Percentiles rank a stretch among this genome's conserved stretches.
Conservation (phyloP, 2,888 invertebrate species). For the Suillia variegata region DNA sequence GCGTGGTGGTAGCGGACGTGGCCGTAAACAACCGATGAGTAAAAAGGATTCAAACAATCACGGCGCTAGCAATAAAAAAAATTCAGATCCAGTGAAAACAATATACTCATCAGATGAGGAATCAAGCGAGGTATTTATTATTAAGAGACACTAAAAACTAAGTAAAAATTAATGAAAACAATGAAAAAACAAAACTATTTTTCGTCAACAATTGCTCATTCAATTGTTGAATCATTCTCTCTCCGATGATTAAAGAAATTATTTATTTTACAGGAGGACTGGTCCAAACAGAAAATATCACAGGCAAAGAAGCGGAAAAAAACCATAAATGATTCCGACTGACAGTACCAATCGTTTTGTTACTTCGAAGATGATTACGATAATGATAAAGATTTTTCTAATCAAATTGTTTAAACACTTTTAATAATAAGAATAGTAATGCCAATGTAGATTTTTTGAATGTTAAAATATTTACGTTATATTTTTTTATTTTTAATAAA, state of each 20-base stretch:
- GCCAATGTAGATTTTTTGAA: constrained; percentile 52
- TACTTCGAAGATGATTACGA: constrained; percentile 42
- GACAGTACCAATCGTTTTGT: constrained; percentile 64
- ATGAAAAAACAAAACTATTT: too few relatives aligned
- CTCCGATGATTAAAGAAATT: constrained; percentile 12
- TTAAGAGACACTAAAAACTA: background rate
- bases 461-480: constrained; percentile 56
- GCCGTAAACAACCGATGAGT: constrained; percentile 66
- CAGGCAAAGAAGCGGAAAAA: constrained; percentile 91
- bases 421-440: constrained; percentile 40
- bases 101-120: constrained; percentile 81
- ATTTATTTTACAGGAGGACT: constrained; percentile 75
- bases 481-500: constrained; percentile 56
- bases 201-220: too few relatives aligned
- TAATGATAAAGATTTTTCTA: constrained; percentile 44
- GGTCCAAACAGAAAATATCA: constrained; percentile 77
- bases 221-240: too few relatives aligned
- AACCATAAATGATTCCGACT: constrained; percentile 89
- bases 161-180: background rate
- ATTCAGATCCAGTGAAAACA: constrained; percentile 61
- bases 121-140: constrained; percentile 75
- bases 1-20: constrained; percentile 68
- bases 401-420: constrained; percentile 45
- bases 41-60: constrained; percentile 63
- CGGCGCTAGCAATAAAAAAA: constrained; percentile 59